These are phyloP conservation scores for Eulithis prunata DNA, from an alignment of 2,888 invertebrate species.

Conservation along the genomic window DNA sequence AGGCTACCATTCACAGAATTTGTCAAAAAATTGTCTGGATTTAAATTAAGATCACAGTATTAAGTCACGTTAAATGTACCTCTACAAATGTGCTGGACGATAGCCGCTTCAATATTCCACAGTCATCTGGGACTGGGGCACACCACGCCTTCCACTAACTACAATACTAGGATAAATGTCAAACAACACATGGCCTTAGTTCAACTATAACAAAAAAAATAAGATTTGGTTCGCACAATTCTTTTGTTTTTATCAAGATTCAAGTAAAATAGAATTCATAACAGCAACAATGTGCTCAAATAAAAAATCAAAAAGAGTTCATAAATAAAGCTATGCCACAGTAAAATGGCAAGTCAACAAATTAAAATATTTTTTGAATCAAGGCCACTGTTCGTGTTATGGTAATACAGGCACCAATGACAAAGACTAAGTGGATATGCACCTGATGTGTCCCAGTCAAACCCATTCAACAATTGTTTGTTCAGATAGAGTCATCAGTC, in stretches of 20 bases:
- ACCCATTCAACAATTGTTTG: slow-evolving; percentile 67
- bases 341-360: slow-evolving; percentile 40
- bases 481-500: slow-evolving; percentile 72
- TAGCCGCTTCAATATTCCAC: slow-evolving; percentile 79
- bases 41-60: slow-evolving; percentile 85
- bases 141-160: slow-evolving; percentile 60
- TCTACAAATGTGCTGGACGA: slow-evolving; percentile 77
- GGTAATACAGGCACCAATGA: slow-evolving; percentile 59
- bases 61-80: slow-evolving; percentile 81
- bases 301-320: slow-evolving; percentile 38
- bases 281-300: slow-evolving; percentile 44
- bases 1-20: slow-evolving; percentile 74
- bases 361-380: slow-evolving; percentile 50
- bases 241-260: slow-evolving; percentile 29
- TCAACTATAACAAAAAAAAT: slow-evolving; percentile 53
- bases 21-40: slow-evolving; percentile 76
- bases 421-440: slow-evolving; percentile 61
- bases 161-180: slow-evolving; percentile 63
- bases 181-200: slow-evolving; percentile 63
- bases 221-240: slow-evolving; percentile 37
- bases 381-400: slow-evolving; percentile 59
- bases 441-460: slow-evolving; percentile 75
- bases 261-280: slow-evolving; percentile 43
- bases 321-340: slow-evolving; percentile 30
- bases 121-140: slow-evolving; percentile 76